These are phyloP conservation scores for Aradus depressus DNA, from an alignment of 2,888 invertebrate species.

Conservation along the genomic window DNA sequence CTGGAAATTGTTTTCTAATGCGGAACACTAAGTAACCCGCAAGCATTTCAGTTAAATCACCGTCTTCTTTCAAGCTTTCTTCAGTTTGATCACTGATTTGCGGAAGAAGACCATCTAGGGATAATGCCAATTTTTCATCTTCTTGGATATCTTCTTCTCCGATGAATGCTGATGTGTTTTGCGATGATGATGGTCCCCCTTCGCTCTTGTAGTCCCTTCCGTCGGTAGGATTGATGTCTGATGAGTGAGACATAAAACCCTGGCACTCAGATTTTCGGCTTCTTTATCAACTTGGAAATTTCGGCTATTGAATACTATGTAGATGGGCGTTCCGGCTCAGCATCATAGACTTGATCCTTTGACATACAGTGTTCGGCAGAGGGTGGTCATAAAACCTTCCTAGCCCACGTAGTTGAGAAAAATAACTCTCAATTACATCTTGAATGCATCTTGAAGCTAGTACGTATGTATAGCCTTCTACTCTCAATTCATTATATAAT, in stretches of 20 bases:
- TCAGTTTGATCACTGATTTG: not conserved
- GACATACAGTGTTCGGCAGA: slow-evolving; percentile 3
- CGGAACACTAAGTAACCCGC: slow-evolving; percentile 2
- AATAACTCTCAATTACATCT: not conserved
- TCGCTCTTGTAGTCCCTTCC: slow-evolving; percentile 2
- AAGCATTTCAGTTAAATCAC: not conserved
- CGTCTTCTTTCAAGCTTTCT: not conserved
- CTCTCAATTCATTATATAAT: too few relatives aligned
- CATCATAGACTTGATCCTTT: slow-evolving; percentile 7
- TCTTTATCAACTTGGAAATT: too few relatives aligned
- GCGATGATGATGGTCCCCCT: not conserved
- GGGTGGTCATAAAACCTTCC: slow-evolving; percentile 4
- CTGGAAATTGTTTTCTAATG: not conserved
- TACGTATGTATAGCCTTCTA: too few relatives aligned
- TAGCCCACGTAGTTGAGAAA: not conserved
- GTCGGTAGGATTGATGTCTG: not conserved
- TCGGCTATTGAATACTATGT: slow-evolving; percentile 1
- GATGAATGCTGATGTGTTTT: not conserved
- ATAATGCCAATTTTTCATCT: too few relatives aligned
- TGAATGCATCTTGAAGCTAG: not conserved
- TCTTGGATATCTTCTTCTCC: slow-evolving; percentile 1
- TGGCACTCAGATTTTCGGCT: too few relatives aligned
- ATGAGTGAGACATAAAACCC: slow-evolving; percentile 2
- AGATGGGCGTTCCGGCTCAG: not conserved
- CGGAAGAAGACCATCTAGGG: too few relatives aligned